phyloP scores from a whole-genome alignment of 1,140 invertebrate species.

The Drosophila pruinosa region DNA sequence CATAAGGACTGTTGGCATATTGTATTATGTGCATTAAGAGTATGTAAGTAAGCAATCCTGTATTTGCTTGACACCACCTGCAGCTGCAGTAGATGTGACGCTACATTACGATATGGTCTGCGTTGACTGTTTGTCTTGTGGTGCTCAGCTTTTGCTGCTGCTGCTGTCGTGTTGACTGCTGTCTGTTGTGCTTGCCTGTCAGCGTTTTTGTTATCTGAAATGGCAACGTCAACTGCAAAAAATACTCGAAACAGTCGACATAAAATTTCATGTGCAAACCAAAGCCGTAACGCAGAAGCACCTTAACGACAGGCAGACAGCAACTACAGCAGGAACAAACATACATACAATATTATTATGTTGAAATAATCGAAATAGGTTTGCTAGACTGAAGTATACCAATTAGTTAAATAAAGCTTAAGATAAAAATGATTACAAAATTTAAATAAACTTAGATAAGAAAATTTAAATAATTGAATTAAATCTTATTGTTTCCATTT shows the following conservation, averaged over 20 bases:
- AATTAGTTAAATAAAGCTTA: no score
- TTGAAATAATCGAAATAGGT: background rate
- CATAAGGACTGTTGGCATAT: slow-evolving; percentile 3
- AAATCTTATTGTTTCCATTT: background rate
- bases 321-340: background rate
- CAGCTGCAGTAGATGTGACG: slow-evolving; percentile 28
- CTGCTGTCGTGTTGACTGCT: background rate
- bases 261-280: slow-evolving; percentile 69
- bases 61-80: slow-evolving; percentile 44
- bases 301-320: slow-evolving; percentile 48
- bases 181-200: slow-evolving; percentile 28
- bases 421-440: no score
- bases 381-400: background rate
- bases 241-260: slow-evolving; percentile 44
- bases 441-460: no score
- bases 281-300: slow-evolving; percentile 53
- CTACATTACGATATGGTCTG: background rate
- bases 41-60: slow-evolving; percentile 21
- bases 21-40: slow-evolving; percentile 24
- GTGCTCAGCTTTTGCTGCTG: background rate
- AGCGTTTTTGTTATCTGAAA: slow-evolving; percentile 48
- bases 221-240: slow-evolving; percentile 37
- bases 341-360: background rate
- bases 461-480: no score
- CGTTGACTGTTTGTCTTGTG: slow-evolving; percentile 22